phyloP scores from a whole-genome alignment of 23 tunicate species.

The Diplosoma virens region DNA sequence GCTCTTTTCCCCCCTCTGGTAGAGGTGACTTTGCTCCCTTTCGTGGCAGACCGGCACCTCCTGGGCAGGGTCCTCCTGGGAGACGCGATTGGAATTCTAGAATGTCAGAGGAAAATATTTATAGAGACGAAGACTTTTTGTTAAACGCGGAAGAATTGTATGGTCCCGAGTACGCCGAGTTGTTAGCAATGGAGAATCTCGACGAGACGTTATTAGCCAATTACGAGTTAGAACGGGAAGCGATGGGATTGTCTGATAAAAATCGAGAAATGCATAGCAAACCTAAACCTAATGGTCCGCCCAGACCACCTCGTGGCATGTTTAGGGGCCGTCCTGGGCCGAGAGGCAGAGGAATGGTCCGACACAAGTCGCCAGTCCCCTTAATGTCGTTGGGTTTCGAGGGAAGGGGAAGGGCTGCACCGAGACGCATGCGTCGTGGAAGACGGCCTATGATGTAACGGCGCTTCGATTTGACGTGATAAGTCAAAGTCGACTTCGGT shows the following conservation, averaged over 20 bases:
- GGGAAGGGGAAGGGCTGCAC: neutral
- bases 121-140: neutral
- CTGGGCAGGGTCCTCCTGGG: too few species aligned
- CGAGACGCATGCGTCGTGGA: slow-evolving; percentile 8
- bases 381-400: neutral
- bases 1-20: neutral
- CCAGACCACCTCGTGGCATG: neutral
- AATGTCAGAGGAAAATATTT: neutral
- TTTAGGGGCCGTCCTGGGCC: slow-evolving; percentile 1
- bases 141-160: slow-evolving; percentile 12
- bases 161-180: slow-evolving; percentile 22
- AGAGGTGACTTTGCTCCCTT: neutral
- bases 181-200: slow-evolving; percentile 10
- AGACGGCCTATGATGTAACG: too few species aligned
- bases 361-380: neutral
- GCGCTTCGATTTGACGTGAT: too few species aligned
- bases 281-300: neutral
- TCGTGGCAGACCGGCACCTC: too few species aligned
- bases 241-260: neutral
- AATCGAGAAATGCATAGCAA: neutral
- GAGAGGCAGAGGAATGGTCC: neutral
- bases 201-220: slow-evolving; percentile 21
- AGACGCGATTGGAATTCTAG: neutral
- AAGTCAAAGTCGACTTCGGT: too few species aligned
- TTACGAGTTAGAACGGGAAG: slow-evolving; percentile 6